Evolutionary conservation across 2,888 invertebrate genomes (phyloP).

Genomic region (Tiliacea aurago): DNA sequence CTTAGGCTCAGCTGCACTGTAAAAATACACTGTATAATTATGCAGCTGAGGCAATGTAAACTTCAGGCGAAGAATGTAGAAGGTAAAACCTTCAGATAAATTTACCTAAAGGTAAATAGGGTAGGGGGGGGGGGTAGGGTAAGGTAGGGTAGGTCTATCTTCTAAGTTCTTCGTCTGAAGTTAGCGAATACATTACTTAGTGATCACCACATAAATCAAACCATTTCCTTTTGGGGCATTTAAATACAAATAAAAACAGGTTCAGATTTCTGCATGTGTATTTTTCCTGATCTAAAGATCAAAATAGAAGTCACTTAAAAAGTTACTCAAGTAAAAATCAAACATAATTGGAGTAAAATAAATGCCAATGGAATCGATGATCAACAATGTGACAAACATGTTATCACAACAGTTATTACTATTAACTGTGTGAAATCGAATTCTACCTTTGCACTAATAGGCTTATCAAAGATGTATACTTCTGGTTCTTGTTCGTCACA

Average conservation of each 20-base stretch:
- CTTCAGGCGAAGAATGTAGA: too few relatives aligned
- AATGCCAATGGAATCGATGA: neutral
- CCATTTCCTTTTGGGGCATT: neutral
- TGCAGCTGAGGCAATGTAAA: too few relatives aligned
- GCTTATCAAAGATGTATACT: neutral
- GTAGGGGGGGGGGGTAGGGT: too few relatives aligned
- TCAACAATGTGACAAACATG: neutral
- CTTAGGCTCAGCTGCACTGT: too few relatives aligned
- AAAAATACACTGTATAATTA: too few relatives aligned
- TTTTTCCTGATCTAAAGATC: conserved; percentile 20
- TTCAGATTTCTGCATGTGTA: neutral
- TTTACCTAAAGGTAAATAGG: neutral
- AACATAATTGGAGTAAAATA: neutral
- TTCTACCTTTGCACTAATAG: neutral
- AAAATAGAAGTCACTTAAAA: conserved; percentile 1
- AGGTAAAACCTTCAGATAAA: neutral
- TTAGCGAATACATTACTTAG: neutral
- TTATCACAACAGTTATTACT: neutral
- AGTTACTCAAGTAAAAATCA: neutral
- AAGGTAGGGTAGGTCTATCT: too few relatives aligned
- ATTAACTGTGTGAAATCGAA: neutral
- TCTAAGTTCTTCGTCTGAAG: neutral
- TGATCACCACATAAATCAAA: neutral
- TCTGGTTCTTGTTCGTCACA: too few relatives aligned
- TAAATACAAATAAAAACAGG: neutral